Conservation (phyloP, 1,140 invertebrate species). For the Pogonognathellus flavescens region DNA sequence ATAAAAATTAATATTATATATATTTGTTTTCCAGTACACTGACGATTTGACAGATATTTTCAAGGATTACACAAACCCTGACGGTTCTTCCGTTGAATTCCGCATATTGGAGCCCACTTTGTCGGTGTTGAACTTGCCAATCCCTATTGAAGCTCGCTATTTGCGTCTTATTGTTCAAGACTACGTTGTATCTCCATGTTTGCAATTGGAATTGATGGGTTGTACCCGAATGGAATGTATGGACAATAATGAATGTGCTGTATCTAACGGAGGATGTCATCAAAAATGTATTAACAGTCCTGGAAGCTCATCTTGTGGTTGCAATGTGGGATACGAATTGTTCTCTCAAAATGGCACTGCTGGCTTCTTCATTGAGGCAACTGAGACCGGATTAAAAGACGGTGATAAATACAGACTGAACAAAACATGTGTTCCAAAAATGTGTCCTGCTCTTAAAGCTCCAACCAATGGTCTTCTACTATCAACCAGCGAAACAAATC, state of each 20-base stretch:
- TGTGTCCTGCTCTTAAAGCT: slow-evolving; percentile 84
- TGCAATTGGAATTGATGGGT: slow-evolving; percentile 93
- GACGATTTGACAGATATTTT: slow-evolving; percentile 91
- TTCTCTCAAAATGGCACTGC: slow-evolving; percentile 92
- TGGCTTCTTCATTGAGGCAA: slow-evolving; percentile 84
- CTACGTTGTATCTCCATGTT: slow-evolving; percentile 88
- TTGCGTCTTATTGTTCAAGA: slow-evolving; percentile 90
- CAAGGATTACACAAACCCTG: slow-evolving; percentile 90
- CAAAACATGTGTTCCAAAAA: slow-evolving; percentile 94
- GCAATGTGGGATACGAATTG: slow-evolving; percentile 92
- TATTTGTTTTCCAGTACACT: slow-evolving; percentile 76
- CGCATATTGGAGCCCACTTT: slow-evolving; percentile 87
- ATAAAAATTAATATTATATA: background rate
- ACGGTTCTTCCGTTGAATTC: slow-evolving; percentile 93
- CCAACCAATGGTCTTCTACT: slow-evolving; percentile 92
- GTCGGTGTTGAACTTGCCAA: slow-evolving; percentile 89
- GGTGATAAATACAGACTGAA: slow-evolving; percentile 92
- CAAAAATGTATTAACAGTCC: slow-evolving; percentile 92
- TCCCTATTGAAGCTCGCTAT: slow-evolving; percentile 92
- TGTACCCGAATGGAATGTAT: slow-evolving; percentile 85
- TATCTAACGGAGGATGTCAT: slow-evolving; percentile 92
- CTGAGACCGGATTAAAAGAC: slow-evolving; percentile 88
- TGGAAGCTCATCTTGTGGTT: slow-evolving; percentile 88
- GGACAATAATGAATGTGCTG: slow-evolving; percentile 92
- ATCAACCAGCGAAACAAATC: slow-evolving; percentile 84